Evolutionary conservation across 2,797 vertebrate species (phyloP), one percentile per base, ranked within the genome.

Genomic region (Myripristis jacobus): DNA sequence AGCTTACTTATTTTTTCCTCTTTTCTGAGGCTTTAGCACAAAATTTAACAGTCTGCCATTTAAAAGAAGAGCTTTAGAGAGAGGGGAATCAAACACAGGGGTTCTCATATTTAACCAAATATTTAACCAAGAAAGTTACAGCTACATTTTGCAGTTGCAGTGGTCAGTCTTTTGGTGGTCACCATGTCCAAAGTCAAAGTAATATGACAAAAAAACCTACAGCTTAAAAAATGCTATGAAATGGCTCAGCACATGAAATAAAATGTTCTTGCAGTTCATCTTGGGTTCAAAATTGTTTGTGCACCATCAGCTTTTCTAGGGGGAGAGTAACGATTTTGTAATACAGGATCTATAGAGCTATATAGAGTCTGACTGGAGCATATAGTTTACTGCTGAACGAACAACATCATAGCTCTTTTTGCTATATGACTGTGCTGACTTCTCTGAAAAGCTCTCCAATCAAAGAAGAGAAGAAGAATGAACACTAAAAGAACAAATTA

Each of bases 221-320:
- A 44, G 38, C 24, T 25, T 11, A 68, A 53, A 73, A 19, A 64
- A 60, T 63, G 9, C 25, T 25, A 13, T 67, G 65, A 63, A 73
- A 38, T 16, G 63, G n/a, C 63, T 46, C 44, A 27, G 15, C 63
- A 50, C 16, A 58, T 16, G 7, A 57, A 65, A 58, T 19, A 22
- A 3, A 22, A 19, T 52, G 18, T 46, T 52, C 4, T 44, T 6
- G 7, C 6, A 31, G 53, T n/a, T 47, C 46, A 68, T 70, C 53
- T 54, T 50, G 31, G 31, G 41, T 54, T 68, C 34, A 38, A 21
- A 61, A 19, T 51, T 18, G 13, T 57, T 27, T 38, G 22, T 19
- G 13, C 52, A 7, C 24, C 13, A 15, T 55, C 38, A 62, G n/a
- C 46, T 34, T n/a, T 21, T 15, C 4, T 24, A 60, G 6, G 4